These are phyloP conservation scores for Pachypsylla venusta DNA, from an alignment of 1,140 invertebrate genomes.

Conservation along the genomic window DNA sequence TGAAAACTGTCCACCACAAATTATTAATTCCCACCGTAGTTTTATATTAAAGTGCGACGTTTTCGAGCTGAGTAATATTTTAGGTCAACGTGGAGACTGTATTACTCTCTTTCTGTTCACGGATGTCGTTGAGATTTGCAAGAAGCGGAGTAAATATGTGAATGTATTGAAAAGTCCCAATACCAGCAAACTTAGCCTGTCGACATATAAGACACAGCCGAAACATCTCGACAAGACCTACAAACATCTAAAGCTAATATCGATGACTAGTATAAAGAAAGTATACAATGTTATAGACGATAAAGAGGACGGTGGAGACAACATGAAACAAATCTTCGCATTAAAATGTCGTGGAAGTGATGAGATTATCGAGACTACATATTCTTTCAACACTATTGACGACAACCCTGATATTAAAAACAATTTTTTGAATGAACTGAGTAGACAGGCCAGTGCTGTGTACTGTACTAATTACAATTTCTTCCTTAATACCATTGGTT, in stretches of 20 bases:
- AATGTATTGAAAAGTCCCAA: constrained; percentile 53
- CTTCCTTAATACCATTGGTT: constrained; percentile 53
- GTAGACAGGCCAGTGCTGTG: constrained; percentile 70
- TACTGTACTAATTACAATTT: constrained; percentile 62
- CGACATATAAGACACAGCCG: constrained; percentile 28
- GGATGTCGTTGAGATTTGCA: constrained; percentile 77
- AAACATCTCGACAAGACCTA: constrained; percentile 60
- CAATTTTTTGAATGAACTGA: constrained; percentile 62
- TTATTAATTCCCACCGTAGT: constrained; percentile 79
- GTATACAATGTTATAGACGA: constrained; percentile 79
- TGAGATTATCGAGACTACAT: constrained; percentile 73
- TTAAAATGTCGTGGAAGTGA: constrained; percentile 66
- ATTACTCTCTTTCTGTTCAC: constrained; percentile 84
- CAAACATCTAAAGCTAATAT: constrained; percentile 80
- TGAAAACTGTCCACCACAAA: constrained; percentile 83
- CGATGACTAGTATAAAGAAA: constrained; percentile 70
- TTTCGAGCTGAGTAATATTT: constrained; percentile 67
- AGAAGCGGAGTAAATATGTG: constrained; percentile 62
- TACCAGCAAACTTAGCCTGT: constrained; percentile 35
- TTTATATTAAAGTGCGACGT: constrained; percentile 80
- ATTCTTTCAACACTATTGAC: constrained; percentile 62
- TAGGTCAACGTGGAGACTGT: constrained; percentile 72
- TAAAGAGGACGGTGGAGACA: constrained; percentile 32
- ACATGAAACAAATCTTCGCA: constrained; percentile 54
- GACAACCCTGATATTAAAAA: constrained; percentile 66